phyloP scores from a whole-genome alignment of 2,797 vertebrate species.

The Catostomus latipinnis region DNA sequence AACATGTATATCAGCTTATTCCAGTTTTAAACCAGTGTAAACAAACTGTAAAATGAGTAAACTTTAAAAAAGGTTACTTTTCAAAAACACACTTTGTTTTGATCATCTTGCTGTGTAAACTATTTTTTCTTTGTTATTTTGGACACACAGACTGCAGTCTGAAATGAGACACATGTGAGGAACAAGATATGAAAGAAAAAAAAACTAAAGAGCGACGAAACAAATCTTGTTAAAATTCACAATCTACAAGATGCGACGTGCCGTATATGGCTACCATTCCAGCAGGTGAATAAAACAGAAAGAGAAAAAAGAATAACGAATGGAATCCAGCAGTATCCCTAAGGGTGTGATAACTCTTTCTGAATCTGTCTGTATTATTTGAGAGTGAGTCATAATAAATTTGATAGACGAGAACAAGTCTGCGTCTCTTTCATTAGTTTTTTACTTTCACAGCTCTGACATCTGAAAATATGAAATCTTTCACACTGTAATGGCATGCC shows the following conservation, averaged over 20 bases:
- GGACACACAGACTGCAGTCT: neutral
- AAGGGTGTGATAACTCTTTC: slow-evolving; percentile 41
- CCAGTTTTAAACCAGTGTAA: too few species aligned
- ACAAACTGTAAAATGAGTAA: too few species aligned
- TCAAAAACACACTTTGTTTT: too few species aligned
- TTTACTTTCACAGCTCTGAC: neutral
- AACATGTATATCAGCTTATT: too few species aligned
- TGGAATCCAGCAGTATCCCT: slow-evolving; percentile 5
- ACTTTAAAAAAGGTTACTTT: too few species aligned
- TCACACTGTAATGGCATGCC: neutral
- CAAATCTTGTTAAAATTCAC: slow-evolving; percentile 38
- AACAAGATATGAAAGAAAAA: slow-evolving; percentile 13
- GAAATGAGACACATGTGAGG: slow-evolving; percentile 29
- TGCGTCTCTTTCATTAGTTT: slow-evolving; percentile 3
- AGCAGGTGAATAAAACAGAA: slow-evolving; percentile 37
- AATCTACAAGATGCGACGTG: slow-evolving; percentile 29
- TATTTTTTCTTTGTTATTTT: neutral
- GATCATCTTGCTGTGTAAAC: too few species aligned
- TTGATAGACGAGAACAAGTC: slow-evolving; percentile 30
- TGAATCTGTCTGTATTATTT: slow-evolving; percentile 47
- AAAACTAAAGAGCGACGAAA: slow-evolving; percentile 10
- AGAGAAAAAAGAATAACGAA: slow-evolving; percentile 21
- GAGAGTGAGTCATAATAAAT: slow-evolving; percentile 34
- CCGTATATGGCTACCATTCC: slow-evolving; percentile 18
- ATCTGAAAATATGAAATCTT: slow-evolving; percentile 5